A percentile compares a stretch with the other conserved stretches of the same genome.
Conservation (phyloP, 2,797 vertebrate genomes). For the Oceanodroma leucorhoa region DNA sequence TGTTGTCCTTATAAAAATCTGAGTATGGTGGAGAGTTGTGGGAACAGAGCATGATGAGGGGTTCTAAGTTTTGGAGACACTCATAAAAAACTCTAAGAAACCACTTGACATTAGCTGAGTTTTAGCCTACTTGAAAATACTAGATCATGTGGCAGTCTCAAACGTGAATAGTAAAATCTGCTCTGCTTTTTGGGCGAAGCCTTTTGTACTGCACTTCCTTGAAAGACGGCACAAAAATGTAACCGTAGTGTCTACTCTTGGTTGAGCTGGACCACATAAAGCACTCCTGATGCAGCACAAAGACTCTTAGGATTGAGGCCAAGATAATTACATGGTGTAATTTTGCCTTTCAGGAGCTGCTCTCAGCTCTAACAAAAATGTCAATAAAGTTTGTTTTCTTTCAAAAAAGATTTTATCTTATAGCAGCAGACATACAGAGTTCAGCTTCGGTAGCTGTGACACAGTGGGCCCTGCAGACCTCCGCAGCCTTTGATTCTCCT, state of each 20-base stretch:
- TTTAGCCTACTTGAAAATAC: background rate
- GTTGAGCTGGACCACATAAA: background rate
- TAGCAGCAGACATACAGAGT: background rate
- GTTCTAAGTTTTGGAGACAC: background rate
- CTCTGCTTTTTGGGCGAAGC: background rate
- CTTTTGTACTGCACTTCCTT: background rate
- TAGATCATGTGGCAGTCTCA: background rate
- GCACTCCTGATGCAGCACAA: background rate
- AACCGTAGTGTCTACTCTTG: rapidly evolving
- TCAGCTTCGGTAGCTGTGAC: background rate
- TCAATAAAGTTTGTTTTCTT: background rate
- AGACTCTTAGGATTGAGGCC: background rate
- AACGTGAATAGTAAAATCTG: background rate
- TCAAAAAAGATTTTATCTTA: slow-evolving; percentile 15
- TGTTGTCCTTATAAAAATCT: background rate
- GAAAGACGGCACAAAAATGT: background rate
- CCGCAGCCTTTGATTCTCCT: background rate
- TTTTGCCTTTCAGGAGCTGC: background rate
- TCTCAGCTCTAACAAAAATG: background rate
- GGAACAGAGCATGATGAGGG: rapidly evolving
- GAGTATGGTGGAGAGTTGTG: background rate
- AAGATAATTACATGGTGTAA: background rate
- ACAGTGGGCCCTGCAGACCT: background rate
- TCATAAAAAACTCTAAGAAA: background rate
- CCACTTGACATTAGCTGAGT: background rate